Conservation (phyloP, 2,888 invertebrate species). For the Folsomia candida region DNA sequence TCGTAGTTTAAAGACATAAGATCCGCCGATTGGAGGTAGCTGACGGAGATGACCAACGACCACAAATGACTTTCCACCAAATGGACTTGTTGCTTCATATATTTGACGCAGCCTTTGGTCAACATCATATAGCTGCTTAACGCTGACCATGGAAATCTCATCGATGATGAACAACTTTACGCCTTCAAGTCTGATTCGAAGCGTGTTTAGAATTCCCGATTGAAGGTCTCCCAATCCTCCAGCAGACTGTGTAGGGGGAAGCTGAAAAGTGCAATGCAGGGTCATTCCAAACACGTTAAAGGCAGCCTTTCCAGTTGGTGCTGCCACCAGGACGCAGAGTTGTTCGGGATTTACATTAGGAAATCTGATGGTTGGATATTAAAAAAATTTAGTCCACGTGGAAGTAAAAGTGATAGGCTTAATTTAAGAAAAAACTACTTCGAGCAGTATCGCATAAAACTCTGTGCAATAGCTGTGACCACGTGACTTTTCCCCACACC, state of each 20-base stretch:
- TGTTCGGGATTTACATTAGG: conserved; percentile 18
- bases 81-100: neutral
- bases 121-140: conserved; percentile 13
- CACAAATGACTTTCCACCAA: conserved; percentile 25
- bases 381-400: neutral
- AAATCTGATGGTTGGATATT: neutral
- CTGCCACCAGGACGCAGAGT: conserved; percentile 21
- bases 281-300: conserved; percentile 51
- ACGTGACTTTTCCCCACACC: conserved; percentile 52
- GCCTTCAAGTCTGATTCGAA: neutral
- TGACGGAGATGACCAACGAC: conserved; percentile 34
- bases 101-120: conserved; percentile 17
- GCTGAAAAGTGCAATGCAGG: conserved; percentile 44
- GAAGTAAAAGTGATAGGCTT: no score
- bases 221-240: neutral
- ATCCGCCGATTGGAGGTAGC: conserved; percentile 34
- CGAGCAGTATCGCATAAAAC: conserved; percentile 5
- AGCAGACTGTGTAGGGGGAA: conserved; percentile 17
- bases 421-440: conserved; percentile 14
- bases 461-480: conserved; percentile 46
- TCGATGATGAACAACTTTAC: conserved; percentile 22
- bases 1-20: conserved; percentile 10
- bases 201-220: neutral
- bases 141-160: conserved; percentile 23
- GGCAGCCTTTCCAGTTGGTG: conserved; percentile 50